Conservation (phyloP, 2,113 vertebrate species). For the Pachypanchax playfairii region DNA sequence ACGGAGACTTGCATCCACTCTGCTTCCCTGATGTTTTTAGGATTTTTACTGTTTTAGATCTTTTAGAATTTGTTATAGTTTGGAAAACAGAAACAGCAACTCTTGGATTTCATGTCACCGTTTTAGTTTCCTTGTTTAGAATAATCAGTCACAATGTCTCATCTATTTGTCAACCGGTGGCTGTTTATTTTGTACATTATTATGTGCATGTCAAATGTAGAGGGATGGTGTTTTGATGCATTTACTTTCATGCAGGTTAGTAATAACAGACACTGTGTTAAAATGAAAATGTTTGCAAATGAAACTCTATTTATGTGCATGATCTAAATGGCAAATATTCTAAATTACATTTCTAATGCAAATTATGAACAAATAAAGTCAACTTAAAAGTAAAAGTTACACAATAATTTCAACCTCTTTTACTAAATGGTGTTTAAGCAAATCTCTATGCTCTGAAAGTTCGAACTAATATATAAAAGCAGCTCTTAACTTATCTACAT, state of each 20-base stretch:
- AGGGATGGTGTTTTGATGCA: no score
- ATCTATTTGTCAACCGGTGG: no score
- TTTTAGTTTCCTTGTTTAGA: background rate
- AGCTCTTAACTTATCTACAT: constrained; percentile 21
- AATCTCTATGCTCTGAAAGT: constrained; percentile 1
- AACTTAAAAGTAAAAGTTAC: no score
- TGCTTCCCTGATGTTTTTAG: no score
- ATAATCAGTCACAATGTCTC: background rate
- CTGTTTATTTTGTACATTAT: background rate
- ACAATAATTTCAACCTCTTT: background rate
- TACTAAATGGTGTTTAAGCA: constrained; percentile 1
- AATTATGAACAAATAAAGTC: no score
- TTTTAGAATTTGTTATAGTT: no score
- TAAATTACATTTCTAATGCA: no score
- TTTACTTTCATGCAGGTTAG: background rate
- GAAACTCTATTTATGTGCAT: no score
- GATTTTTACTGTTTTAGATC: no score
- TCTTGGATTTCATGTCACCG: background rate
- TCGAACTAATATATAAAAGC: constrained; percentile 20
- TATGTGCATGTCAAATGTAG: background rate
- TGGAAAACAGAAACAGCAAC: no score
- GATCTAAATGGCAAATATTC: no score
- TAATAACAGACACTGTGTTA: background rate
- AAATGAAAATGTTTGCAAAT: background rate
- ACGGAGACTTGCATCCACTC: no score